Base-by-base conservation (phyloP, 2,797 vertebrate species). In the Bryconaethiops microstoma region DNA sequence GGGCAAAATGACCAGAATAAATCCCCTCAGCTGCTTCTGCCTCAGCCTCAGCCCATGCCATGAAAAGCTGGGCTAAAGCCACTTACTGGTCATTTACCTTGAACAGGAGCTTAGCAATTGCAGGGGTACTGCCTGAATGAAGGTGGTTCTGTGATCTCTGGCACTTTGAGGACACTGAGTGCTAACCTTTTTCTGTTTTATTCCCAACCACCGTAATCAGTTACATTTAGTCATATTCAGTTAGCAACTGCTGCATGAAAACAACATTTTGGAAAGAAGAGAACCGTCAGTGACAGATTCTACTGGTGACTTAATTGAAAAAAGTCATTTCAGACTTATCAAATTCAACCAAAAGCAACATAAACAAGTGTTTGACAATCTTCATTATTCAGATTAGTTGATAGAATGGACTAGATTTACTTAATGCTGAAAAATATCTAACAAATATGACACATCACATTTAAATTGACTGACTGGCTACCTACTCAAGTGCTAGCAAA, bases 21-120 rank as follows among this genome's bases (percentile, higher is more conserved):
- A 91, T 82, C 87, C 29, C 63, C 65, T 79, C 75, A 80, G 83
- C 82, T 76, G 68, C 80, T 78, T 71, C 77, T 68, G n/a, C 40
- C 84, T 82, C 21, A 55, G 76, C 63, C 89, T 88, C 85, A 86
- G 89, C 84, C 64, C 81, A 77, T 80, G 84, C 86, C 85, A 78
- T 21, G 67, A 80, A 75, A 83, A 88, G 80, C 86, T 92, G 90
- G 89, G 89, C 86, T 40, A 91, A 93, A 93, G 88, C 92, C 90
- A 92, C 90, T 93, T 91, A 93, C 78, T 74, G 81, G 83, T 69
- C 87, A 81, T 81, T 89, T 89, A 84, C 87, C 76, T 71, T 25
- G n/a, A 80, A 77, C 73, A 73, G 65, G 50, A 76, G 83, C 74
- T 87, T 87, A 86, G 54, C 23, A n/a, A 76, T 77, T 71, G 71